These are phyloP conservation scores for Promerops cafer DNA, from an alignment of 2,113 vertebrate species.

Conservation along the genomic window DNA sequence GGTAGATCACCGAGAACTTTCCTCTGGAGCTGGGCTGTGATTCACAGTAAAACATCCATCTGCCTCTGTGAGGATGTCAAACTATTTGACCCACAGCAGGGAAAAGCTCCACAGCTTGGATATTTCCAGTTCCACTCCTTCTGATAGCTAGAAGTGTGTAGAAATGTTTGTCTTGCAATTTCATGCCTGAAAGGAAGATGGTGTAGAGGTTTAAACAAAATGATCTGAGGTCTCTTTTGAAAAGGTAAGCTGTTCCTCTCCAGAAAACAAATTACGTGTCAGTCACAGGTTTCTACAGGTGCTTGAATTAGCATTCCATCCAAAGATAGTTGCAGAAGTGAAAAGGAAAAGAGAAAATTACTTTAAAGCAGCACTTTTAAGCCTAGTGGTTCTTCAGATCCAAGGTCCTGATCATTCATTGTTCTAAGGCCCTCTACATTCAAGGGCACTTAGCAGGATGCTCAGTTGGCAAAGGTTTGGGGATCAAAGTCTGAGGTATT, in stretches of 20 bases:
- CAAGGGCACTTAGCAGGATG: background rate
- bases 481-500: background rate
- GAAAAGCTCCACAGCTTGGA: background rate
- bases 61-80: background rate
- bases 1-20: background rate
- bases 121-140: background rate
- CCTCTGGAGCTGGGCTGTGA: background rate
- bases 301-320: background rate
- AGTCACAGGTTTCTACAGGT: background rate
- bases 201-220: background rate
- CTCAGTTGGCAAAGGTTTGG: background rate
- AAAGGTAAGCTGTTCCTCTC: background rate
- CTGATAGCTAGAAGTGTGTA: background rate
- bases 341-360: background rate
- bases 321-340: background rate
- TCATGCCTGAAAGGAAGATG: background rate
- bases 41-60: background rate
- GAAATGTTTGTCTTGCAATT: background rate
- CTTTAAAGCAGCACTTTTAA: background rate
- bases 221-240: background rate
- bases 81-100: background rate
- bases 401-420: background rate
- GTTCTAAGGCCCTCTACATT: background rate
- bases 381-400: background rate
- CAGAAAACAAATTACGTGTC: background rate